Evolutionary conservation across 2,888 invertebrate species (phyloP).

Genomic region (Agrilus biguttatus): DNA sequence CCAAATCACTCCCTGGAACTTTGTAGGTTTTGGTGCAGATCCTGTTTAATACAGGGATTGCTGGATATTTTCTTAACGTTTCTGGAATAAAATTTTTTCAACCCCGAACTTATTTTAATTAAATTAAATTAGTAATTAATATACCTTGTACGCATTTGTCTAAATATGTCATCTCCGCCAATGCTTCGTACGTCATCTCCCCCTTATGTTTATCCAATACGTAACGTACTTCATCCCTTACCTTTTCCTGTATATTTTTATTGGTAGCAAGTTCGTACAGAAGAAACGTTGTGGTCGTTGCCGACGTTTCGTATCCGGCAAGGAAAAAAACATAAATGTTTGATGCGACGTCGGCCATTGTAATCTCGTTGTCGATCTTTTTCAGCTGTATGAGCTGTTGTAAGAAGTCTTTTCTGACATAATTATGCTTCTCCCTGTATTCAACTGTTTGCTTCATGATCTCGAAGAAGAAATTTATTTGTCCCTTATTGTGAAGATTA

Average conservation of each 20-base stretch:
- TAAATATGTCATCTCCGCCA: constrained; percentile 34
- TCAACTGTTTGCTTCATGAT: constrained; percentile 31
- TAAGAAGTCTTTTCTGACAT: constrained; percentile 38
- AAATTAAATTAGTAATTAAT: background rate
- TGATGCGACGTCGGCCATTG: constrained; percentile 10
- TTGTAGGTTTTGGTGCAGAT: constrained; percentile 3
- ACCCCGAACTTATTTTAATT: background rate
- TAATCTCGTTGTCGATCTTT: constrained; percentile 2
- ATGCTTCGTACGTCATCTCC: constrained; percentile 31
- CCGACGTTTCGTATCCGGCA: constrained; percentile 28
- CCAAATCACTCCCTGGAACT: constrained; percentile 4
- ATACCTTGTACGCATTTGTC: constrained; percentile 29
- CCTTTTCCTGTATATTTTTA: constrained; percentile 29
- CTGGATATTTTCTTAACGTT: constrained; percentile 9
- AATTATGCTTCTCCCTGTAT: constrained; percentile 30
- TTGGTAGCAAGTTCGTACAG: constrained; percentile 36
- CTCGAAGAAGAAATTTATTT: constrained; percentile 29
- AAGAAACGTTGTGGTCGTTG: constrained; percentile 28
- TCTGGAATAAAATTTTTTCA: constrained; percentile 29
- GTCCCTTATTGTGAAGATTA: constrained; percentile 11
- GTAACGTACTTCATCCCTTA: constrained; percentile 29
- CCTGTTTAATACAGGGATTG: constrained; percentile 4
- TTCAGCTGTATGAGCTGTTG: constrained; percentile 35
- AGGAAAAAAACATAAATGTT: constrained; percentile 19
- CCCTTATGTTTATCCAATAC: constrained; percentile 26